phyloP scores from a whole-genome alignment of 2,113 vertebrate genomes.

The Labrus mixtus region DNA sequence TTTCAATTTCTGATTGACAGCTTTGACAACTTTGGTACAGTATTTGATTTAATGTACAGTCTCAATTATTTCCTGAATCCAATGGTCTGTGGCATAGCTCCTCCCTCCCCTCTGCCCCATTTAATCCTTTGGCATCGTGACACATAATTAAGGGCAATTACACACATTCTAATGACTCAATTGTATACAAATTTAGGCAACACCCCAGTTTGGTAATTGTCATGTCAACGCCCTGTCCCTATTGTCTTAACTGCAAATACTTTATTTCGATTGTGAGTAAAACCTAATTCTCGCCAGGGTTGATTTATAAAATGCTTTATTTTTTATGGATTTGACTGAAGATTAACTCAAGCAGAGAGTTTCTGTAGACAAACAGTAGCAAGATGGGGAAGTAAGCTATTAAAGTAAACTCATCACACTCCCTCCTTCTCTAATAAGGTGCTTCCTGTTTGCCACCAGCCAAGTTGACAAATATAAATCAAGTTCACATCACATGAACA shows the following conservation, averaged over 20 bases:
- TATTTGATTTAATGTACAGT: too few species aligned
- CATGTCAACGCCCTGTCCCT: neutral
- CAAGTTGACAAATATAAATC: constrained; percentile 7
- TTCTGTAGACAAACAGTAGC: neutral
- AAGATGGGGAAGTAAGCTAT: constrained; percentile 4
- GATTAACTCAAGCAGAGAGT: neutral
- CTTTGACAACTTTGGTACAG: too few species aligned
- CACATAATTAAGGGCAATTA: neutral
- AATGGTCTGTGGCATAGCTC: neutral
- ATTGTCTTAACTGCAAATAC: neutral
- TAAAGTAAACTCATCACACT: constrained; percentile 3
- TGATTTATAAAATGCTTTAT: neutral
- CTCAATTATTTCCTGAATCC: neutral
- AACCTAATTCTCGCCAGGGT: neutral
- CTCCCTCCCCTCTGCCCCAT: neutral
- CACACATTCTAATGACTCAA: neutral
- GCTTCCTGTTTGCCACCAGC: constrained; percentile 24
- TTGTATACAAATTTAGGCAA: neutral
- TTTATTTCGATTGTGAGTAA: neutral
- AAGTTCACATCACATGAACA: constrained; percentile 6
- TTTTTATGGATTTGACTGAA: neutral
- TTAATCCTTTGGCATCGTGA: neutral
- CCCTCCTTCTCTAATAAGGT: constrained; percentile 12
- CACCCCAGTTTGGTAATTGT: neutral
- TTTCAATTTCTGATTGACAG: too few species aligned